Base-by-base conservation (phyloP, 2,888 invertebrate species). In the Troides oblongomaculatus region DNA sequence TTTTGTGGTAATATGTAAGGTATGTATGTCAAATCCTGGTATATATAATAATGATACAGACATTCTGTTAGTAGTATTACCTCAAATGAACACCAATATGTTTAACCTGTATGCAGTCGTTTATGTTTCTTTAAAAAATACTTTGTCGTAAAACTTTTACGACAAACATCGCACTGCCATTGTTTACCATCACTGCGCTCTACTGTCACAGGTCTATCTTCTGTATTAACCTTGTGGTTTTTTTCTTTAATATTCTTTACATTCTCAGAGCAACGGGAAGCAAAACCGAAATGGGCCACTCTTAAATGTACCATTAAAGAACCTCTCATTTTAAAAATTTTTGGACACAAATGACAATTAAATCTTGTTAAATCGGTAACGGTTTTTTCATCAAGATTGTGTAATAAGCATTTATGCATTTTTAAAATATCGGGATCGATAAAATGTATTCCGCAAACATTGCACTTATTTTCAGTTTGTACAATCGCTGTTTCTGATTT, bases 81-180 rank as follows among this genome's bases (percentile, higher is more conserved):
- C 89, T 91, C 85, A 85, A 84, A 86, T 74, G 78, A 87, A 90
- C 86, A 88, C 84, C 85, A 88, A 89, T 83, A 83, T 75, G 84
- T 85, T 85, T 91, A 89, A 96, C 96, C 96, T 86, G 96, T 96
- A 86, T 97, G 97, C 72, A 97, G 93, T 75, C 97, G 94, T 87
- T 97, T 97, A 84, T 97, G 97, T 86, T 97, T 97, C 88, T 97
- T 97, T 75, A 97, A 88, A 82, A 97, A 97, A 90, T 97, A 97
- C 86, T 97, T 97, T 1, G 97, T 97, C 0, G 97, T 97, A 82
- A 97, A 97, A 86, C 95, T 94, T 91, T 97, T 97, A 69, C 94
- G 93, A 85, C 97, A 97, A 61, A 96, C 95, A 79, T 97, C 96
- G 81, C 97, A 97, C 81, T 96, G 96, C 97, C 97, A 97, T 81